Evolutionary conservation across 2,797 vertebrate species (phyloP).

Genomic region (Anguilla marmorata): DNA sequence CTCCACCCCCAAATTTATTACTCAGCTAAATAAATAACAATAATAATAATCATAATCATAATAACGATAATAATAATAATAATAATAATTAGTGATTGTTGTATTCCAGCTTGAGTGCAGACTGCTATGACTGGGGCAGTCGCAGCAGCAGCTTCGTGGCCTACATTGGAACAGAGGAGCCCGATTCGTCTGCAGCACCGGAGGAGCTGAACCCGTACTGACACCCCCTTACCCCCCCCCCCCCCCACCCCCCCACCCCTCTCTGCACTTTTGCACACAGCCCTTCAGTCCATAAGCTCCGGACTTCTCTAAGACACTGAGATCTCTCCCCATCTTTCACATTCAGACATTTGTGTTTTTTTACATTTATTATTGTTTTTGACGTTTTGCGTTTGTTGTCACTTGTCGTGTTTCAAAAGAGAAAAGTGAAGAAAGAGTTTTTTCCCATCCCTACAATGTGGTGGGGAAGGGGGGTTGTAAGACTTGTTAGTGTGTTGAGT

Average conservation of each 20-base stretch:
- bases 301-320: background rate
- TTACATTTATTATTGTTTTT: background rate
- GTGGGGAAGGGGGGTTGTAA: background rate
- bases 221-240: background rate
- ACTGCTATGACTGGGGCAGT: slow-evolving; percentile 73
- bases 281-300: slow-evolving; percentile 6
- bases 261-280: slow-evolving; percentile 4
- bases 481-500: background rate
- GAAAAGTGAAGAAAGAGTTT: background rate
- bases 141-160: slow-evolving; percentile 68
- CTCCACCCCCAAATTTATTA: too few species aligned
- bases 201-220: slow-evolving; percentile 57
- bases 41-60: too few species aligned
- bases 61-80: background rate
- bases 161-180: slow-evolving; percentile 64
- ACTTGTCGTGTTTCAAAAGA: background rate
- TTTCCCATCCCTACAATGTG: background rate
- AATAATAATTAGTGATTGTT: background rate
- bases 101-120: slow-evolving; percentile 67
- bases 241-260: too few species aligned
- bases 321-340: background rate
- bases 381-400: background rate
- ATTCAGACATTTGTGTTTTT: background rate
- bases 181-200: slow-evolving; percentile 58
- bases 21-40: too few species aligned